Evolutionary conservation across 2,888 invertebrate species (phyloP).

Genomic region (Lordiphosa andalusiaca): DNA sequence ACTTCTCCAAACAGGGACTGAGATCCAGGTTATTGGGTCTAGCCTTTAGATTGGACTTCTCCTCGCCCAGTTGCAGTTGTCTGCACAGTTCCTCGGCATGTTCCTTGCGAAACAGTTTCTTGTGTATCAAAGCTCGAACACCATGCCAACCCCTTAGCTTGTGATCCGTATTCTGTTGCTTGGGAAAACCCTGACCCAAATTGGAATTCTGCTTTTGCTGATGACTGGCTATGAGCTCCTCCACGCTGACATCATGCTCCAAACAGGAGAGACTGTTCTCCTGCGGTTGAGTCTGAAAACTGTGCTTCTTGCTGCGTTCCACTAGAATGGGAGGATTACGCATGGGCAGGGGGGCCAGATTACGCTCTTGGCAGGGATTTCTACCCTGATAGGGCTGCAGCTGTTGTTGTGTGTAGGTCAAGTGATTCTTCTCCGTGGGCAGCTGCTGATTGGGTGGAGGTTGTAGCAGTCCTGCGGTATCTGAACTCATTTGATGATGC

Average conservation of each 20-base stretch:
- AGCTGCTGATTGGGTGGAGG: slow-evolving; percentile 80
- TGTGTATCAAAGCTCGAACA: slow-evolving; percentile 79
- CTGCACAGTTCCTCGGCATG: slow-evolving; percentile 57
- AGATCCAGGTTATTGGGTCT: slow-evolving; percentile 79
- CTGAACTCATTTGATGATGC: slow-evolving; percentile 60
- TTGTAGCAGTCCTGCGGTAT: slow-evolving; percentile 69
- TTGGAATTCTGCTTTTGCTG: slow-evolving; percentile 40
- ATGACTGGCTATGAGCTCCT: slow-evolving; percentile 76
- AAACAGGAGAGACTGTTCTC: slow-evolving; percentile 78
- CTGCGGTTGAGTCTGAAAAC: slow-evolving; percentile 74
- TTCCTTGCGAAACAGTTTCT: slow-evolving; percentile 79
- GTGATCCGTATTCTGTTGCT: slow-evolving; percentile 79
- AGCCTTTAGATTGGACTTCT: slow-evolving; percentile 79
- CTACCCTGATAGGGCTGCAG: slow-evolving; percentile 92
- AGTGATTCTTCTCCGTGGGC: slow-evolving; percentile 78
- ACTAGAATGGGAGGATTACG: slow-evolving; percentile 76
- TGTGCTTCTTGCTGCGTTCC: slow-evolving; percentile 79
- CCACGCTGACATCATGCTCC: slow-evolving; percentile 79
- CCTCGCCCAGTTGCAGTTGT: slow-evolving; percentile 68
- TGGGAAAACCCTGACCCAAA: slow-evolving; percentile 80
- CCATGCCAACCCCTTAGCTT: slow-evolving; percentile 80
- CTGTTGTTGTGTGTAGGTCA: slow-evolving; percentile 81
- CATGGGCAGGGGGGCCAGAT: slow-evolving; percentile 81
- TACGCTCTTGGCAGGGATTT: slow-evolving; percentile 90
- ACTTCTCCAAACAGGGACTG: slow-evolving; percentile 54